Base-by-base conservation (phyloP, 2,888 invertebrate genomes). In the Pegoplata infirma region DNA sequence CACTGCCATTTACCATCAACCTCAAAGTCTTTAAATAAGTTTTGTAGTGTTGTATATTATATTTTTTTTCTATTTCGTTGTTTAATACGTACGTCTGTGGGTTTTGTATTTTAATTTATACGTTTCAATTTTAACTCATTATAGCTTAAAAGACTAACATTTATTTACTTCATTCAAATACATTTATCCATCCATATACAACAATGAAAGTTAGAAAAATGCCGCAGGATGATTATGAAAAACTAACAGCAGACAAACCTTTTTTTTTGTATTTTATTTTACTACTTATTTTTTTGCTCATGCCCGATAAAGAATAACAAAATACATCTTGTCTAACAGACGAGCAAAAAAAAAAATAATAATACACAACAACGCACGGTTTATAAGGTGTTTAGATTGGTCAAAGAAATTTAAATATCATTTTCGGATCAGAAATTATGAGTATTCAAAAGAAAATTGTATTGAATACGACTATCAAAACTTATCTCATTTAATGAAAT, bases 121-220 rank as follows among this genome's bases (percentile, higher is more conserved):
- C 49, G 75, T 63, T 75, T 75, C 75, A 75, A 79, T 79, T 79
- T 67, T 61, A 71, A 79, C 79, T 79, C 79, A 79, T 79, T 79
- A 79, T 71, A 63, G 79, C 75, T 75, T 79, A 79, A 75, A 75
- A 75, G 75, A 71, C 75, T 75, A 56, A 67, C 79, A 79, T 75
- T 79, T 75, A 75, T 79, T 75, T 71, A 78, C 77, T 73, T 68
- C 66, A 61, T 73, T 53, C 63, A 58, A 59, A 73, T 68, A 58
- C 67, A 76, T 61, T 59, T 46, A 68, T 44, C 67, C 49, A 56
- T 19, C 40, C 64, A 56, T 32, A 68, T 28, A 63, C 61, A n/a
- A n/a, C n/a, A 69, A 49, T 80, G 72, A 32, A 55, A 82, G 81
- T 82, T 55, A 71, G 59, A 46, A 68, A 49, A 74, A 69, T 61